These are phyloP conservation scores for Microcebus tavaratra DNA, from an alignment of 2,113 vertebrate genomes.

Conservation along the genomic window DNA sequence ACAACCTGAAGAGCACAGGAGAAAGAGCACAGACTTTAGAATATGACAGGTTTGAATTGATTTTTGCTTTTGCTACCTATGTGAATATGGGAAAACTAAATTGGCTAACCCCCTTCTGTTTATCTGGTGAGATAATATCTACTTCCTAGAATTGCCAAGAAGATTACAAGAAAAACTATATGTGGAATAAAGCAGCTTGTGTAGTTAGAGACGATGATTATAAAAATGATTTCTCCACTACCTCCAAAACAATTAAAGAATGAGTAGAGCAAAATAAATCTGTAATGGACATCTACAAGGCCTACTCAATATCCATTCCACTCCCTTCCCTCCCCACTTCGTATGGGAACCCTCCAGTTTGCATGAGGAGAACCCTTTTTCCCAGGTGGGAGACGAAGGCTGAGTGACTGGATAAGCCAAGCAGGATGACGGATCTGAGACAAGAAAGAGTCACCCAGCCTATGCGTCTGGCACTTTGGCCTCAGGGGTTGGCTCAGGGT, in stretches of 20 bases:
- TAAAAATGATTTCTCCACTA: not conserved
- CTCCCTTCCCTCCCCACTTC: not conserved
- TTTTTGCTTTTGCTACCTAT: not conserved
- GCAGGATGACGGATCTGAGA: rapidly evolving
- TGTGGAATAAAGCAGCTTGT: not conserved
- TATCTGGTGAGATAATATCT: not conserved
- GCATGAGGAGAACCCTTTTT: not conserved
- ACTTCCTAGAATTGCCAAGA: not conserved
- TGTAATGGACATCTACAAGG: not conserved
- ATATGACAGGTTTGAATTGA: not conserved
- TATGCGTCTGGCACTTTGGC: not conserved
- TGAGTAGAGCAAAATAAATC: not conserved
- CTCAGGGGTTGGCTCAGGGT: not conserved
- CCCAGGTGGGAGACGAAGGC: not conserved
- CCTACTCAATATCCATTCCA: not conserved
- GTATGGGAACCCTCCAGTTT: not conserved
- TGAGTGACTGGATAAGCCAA: not conserved
- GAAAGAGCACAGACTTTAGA: not conserved
- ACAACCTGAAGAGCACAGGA: not conserved
- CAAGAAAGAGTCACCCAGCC: not conserved
- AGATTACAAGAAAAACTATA: not conserved
- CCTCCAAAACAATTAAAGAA: not conserved
- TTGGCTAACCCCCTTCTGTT: not conserved
- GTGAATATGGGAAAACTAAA: not conserved
- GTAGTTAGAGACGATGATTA: not conserved